Evolutionary conservation across 2,113 vertebrate species (phyloP), one percentile per base, ranked within the genome.

Genomic region (Sinocyclocheilus anshuiensis): DNA sequence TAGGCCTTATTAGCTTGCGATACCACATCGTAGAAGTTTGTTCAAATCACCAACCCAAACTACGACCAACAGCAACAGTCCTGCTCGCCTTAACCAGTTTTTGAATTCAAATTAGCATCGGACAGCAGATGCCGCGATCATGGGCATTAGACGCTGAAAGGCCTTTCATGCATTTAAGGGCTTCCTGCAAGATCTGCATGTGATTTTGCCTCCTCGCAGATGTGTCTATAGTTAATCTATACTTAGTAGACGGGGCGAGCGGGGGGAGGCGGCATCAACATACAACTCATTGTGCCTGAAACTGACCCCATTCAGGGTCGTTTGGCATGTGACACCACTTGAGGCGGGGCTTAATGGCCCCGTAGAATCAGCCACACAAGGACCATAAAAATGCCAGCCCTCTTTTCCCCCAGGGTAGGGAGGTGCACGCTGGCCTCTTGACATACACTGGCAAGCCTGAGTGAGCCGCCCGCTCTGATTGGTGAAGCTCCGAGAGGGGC

Each of bases 301-400:
- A 89, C 57, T 91, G 90, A 92, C 90, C 91, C 88, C 86, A 90
- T 92, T 91, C 91, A 92, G 91, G 91, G 91, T 92, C 91, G 91
- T 90, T 90, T 89, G 89, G 90, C 91, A 92, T 92, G 91, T 92
- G 90, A 92, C 91, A 91, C 91, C 88, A 89, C 86, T 89, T 87
- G 90, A 87, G 90, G 90, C 88, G 89, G 89, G 86, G 90, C 90
- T 88, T 80, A 89, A 92, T 87, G 87, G 87, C 81, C 81, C 81
- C 79, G 85, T 87, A 90, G 89, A 91, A 88, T 90, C 84, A 89
- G 86, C 72, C 75, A 83, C 90, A 87, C 83, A 89, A 88, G 85
- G 84, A 85, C 89, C 86, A 87, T 90, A 90, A 92, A 90, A 86
- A 90, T 91, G 90, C 90, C 89, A 90, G 88, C 89, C 86, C 87